Evolutionary conservation across 2,113 vertebrate species (phyloP), one percentile per base, ranked within the genome.

Genomic region (Tupaia chinensis): DNA sequence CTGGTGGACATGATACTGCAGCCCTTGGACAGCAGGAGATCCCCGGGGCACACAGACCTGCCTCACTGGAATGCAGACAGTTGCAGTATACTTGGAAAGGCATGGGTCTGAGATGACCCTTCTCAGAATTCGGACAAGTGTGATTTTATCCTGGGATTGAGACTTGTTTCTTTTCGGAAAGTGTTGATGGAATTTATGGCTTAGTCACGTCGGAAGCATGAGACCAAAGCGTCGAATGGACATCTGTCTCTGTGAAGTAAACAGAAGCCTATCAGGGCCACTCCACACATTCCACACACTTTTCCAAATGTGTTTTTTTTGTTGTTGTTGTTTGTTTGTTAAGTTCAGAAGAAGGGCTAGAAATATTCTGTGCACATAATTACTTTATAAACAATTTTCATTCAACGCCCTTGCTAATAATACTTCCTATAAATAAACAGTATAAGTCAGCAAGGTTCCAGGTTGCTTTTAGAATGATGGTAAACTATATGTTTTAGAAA

Each of bases 321-420:
- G 32, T 32, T 32, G 32, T 68, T 56, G 15, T 58, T 0, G 29
- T 29, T 19, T 65, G 56, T 76, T 23, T 32, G 58, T 53, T 53
- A 6, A 68, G 61, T 74, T 76, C 74, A 34, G 34, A 79, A 79
- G n/a, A 88, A 85, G 11, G 34, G 29, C 83, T 94, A 8, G 17
- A 19, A 86, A 68, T 81, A 89, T 20, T 84, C 56, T 70, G 29
- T 73, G 29, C 54, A 61, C 10, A 12, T 66, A 90, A 32, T 61
- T 91, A 65, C 86, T 95, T 96, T 81, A 79, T 89, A 88, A 93
- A 94, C 56, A 90, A 7, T 83, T 58, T 93, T 93, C 86, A 73
- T 83, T 94, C 76, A 91, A 94, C 84, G 63, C 23, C n/a, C 74
- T 88, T 80, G 56, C 66, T 79, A 74, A 72, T 92, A 69, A 72